Conservation (phyloP, 2,797 vertebrate species). For the Tauraco hartlaubi region DNA sequence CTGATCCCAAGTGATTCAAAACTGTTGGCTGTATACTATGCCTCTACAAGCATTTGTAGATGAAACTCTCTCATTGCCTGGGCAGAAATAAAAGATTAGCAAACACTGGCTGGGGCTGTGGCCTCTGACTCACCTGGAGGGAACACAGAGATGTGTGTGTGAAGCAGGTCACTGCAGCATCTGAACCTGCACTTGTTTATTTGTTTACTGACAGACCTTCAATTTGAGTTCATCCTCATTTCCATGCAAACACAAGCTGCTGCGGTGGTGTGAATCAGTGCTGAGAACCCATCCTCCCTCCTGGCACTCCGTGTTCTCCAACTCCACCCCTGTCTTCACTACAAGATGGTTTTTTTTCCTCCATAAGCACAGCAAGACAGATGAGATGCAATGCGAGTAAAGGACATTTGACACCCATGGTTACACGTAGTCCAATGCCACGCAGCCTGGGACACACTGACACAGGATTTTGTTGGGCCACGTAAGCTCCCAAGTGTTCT, state of each 20-base stretch:
- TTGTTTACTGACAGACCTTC: background rate
- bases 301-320: background rate
- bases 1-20: background rate
- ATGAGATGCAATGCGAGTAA: background rate
- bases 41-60: background rate
- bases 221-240: background rate
- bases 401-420: too few species aligned
- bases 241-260: background rate
- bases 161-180: background rate
- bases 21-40: background rate
- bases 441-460: background rate
- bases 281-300: background rate
- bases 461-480: background rate
- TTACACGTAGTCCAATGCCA: background rate
- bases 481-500: background rate
- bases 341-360: background rate
- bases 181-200: background rate
- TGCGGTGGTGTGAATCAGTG: accelerated
- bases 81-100: background rate
- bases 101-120: background rate
- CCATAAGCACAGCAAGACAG: background rate
- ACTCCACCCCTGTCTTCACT: background rate
- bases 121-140: background rate
- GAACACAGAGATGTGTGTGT: background rate
- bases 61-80: background rate